phyloP scores from a whole-genome alignment of 2,113 vertebrate genomes.

The Oxygymnocypris stewartii region DNA sequence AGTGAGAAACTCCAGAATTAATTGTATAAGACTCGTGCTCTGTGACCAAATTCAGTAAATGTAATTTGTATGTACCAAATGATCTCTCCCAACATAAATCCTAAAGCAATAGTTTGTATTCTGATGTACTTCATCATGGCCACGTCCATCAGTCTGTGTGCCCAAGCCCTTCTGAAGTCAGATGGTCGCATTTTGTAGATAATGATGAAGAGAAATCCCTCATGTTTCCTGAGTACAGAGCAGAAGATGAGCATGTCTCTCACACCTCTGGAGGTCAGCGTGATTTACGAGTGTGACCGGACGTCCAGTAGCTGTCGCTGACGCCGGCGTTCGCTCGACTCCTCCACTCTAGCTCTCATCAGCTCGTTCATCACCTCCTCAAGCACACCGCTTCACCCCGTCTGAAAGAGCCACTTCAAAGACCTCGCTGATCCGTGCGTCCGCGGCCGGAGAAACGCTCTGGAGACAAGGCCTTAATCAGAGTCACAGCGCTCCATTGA shows the following conservation, averaged over 20 bases:
- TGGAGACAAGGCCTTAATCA: constrained; percentile 71
- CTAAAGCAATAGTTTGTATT: neutral
- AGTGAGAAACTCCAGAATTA: neutral
- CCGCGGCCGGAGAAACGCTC: constrained; percentile 69
- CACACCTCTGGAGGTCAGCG: constrained; percentile 61
- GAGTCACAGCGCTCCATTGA: constrained; percentile 69
- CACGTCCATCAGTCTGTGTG: neutral
- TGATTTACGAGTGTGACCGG: constrained; percentile 75
- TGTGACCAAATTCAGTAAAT: neutral
- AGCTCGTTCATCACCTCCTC: constrained; percentile 77
- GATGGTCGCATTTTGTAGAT: neutral
- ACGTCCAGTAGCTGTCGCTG: constrained; percentile 72
- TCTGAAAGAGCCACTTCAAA: constrained; percentile 79
- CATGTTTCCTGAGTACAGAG: neutral
- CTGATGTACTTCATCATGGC: neutral
- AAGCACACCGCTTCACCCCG: constrained; percentile 37
- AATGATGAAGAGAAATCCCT: neutral
- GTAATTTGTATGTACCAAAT: neutral
- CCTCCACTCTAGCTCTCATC: constrained; percentile 75
- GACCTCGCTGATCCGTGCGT: constrained; percentile 62
- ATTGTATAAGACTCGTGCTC: neutral
- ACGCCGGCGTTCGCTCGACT: constrained; percentile 72
- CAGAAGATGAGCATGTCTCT: constrained; percentile 45
- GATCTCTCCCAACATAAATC: neutral
- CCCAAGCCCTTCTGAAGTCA: neutral